phyloP scores from a whole-genome alignment of 1,140 invertebrate genomes.

The Temnothorax nylanderi region DNA sequence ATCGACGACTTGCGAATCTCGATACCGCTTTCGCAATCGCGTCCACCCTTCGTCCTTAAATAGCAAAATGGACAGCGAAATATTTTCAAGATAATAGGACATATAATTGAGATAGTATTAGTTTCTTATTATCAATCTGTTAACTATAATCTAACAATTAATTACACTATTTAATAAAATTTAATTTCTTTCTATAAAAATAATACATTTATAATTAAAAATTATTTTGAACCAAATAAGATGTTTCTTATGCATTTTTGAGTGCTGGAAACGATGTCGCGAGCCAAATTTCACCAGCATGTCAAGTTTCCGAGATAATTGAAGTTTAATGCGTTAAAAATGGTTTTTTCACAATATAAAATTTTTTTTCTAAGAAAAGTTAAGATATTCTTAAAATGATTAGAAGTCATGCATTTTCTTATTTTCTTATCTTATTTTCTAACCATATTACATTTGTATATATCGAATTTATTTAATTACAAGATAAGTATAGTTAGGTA shows the following conservation, averaged over 20 bases:
- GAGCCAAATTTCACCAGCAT: no score
- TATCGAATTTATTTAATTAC: neutral
- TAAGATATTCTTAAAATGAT: no score
- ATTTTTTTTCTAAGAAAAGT: no score
- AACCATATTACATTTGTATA: neutral
- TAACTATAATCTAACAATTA: neutral
- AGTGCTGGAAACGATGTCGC: no score
- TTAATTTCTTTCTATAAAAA: neutral
- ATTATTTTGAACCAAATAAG: neutral
- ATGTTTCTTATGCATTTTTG: neutral
- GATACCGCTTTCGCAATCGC: conserved; percentile 22
- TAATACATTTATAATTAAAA: neutral
- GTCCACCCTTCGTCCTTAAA: conserved; percentile 9
- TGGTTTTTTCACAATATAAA: no score
- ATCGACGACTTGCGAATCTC: conserved; percentile 23
- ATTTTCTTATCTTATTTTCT: no score
- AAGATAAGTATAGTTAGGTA: no score
- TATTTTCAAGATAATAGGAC: neutral
- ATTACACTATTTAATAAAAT: neutral
- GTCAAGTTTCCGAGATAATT: no score
- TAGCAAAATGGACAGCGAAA: neutral
- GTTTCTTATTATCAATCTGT: neutral
- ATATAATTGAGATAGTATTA: neutral
- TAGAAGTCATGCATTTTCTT: no score
- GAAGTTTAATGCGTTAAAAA: no score